Percentiles rank a stretch among this genome's conserved stretches.
Conservation (phyloP, 2,888 invertebrate species). For the Leptopilina myrica region DNA sequence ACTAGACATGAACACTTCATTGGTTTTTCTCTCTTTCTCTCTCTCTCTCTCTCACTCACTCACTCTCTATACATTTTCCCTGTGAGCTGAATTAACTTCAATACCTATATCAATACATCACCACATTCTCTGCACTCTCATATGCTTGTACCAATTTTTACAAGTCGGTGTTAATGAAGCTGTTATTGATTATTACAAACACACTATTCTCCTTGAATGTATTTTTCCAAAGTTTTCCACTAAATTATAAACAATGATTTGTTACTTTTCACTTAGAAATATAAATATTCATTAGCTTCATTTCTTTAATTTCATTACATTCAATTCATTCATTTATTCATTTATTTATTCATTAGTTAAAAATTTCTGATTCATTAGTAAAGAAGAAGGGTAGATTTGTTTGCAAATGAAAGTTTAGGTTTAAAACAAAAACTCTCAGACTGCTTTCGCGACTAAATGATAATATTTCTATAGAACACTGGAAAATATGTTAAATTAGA, state of each 20-base stretch:
- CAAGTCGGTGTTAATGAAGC: conserved; percentile 10
- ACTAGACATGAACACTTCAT: conserved; percentile 21
- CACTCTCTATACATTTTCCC: neutral
- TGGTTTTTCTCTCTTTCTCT: neutral
- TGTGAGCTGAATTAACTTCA: conserved; percentile 16
- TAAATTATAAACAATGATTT: conserved; percentile 5
- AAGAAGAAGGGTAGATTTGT: too few relatives aligned
- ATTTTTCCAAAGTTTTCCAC: too few relatives aligned
- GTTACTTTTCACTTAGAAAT: neutral
- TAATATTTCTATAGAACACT: too few relatives aligned
- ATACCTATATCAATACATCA: conserved; percentile 21
- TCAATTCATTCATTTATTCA: too few relatives aligned
- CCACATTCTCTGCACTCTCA: neutral
- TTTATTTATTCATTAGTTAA: too few relatives aligned
- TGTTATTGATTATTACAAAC: conserved; percentile 7
- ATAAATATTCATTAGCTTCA: neutral
- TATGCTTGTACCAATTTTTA: conserved; percentile 32
- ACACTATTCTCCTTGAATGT: neutral
- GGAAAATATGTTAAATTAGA: too few relatives aligned
- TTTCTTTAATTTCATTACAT: neutral
- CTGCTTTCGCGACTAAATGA: too few relatives aligned
- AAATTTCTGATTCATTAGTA: too few relatives aligned
- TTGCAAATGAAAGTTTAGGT: too few relatives aligned
- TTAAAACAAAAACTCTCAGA: too few relatives aligned
- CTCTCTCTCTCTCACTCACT: too few relatives aligned